Evolutionary conservation across 1,140 invertebrate genomes (phyloP), one percentile per base, ranked within the genome.

Genomic region (Lasioglossum albipes): DNA sequence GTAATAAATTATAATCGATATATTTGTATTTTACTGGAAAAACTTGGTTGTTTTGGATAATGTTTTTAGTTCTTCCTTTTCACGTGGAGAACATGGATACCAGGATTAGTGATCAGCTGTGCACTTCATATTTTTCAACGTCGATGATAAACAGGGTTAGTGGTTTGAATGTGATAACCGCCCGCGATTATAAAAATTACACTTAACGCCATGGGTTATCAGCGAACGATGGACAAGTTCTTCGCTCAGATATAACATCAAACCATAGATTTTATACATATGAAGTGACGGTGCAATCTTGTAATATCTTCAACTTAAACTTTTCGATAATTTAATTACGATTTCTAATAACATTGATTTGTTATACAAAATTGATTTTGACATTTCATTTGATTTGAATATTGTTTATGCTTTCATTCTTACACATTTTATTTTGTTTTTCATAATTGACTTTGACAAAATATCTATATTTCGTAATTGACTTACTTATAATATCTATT

Each of bases 181-280:
- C 3, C 36, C 6, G 27, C 6, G 27, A 54, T 66, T 54, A 69
- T 69, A 45, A 59, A 76, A 68, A 76, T 45, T 59, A 75, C 22
- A 57, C 54, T 16, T 57, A 42, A 67, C 31, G 13, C 64, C 10
- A n/a, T 7, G 1, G 62, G 31, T 64, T 64, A 36, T 52, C 41
- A 45, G 18, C 2, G 61, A 62, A 22, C 27, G 16, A 73, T 27
- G 10, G 27, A 45, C 27, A 18, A 7, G 5, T 45, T 31, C 2
- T 31, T 18, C 27, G 13, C 0, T 13, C 41, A 49, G 42, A 36
- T n/a, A 36, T n/a, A 49, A 20, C 20, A 49, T 49, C n/a, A 36
- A 74, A n/a, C 45, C 45, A 6, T 20, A 16, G 2, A 36, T 75
- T 74, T 36, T 10, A 49, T 42, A n/a, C n/a, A n/a, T n/a, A 16